A percentile compares a stretch with the other conserved stretches of the same genome.
phyloP scores from a whole-genome alignment of 2,797 vertebrate genomes.

The Pterois miles region DNA sequence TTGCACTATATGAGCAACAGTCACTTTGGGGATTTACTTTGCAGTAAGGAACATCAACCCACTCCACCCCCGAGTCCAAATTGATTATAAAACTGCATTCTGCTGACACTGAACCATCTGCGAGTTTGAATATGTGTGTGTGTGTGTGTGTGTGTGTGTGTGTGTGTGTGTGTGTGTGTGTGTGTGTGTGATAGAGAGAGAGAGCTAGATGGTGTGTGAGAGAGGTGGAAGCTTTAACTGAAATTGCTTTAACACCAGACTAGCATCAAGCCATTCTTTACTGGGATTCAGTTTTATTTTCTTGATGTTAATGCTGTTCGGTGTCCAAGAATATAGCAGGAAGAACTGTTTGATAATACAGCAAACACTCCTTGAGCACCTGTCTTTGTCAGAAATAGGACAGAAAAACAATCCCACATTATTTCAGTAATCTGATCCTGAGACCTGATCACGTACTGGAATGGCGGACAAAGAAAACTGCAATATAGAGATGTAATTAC shows the following conservation, averaged over 20 bases:
- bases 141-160: slow-evolving; percentile 4
- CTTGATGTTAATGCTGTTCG: slow-evolving; percentile 6
- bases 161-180: slow-evolving; percentile 19
- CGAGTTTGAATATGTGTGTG: slow-evolving; percentile 35
- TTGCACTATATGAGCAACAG: slow-evolving; percentile 74
- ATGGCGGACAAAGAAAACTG: not conserved
- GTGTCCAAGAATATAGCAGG: not conserved
- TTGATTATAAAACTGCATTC: slow-evolving; percentile 79
- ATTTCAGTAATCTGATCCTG: not conserved
- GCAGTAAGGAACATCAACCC: slow-evolving; percentile 72
- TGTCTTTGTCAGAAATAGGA: not conserved
- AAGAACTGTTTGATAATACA: not conserved
- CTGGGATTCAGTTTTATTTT: slow-evolving; percentile 7
- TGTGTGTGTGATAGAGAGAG: not conserved
- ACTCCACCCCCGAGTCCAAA: slow-evolving; percentile 74
- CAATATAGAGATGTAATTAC: not conserved
- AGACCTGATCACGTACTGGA: not conserved
- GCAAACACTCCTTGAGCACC: not conserved
- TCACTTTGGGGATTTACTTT: slow-evolving; percentile 81
- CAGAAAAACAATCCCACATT: not conserved
- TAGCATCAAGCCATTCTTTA: not conserved
- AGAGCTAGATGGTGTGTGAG: not conserved
- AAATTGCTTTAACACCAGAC: slow-evolving; percentile 35
- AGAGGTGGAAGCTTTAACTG: slow-evolving; percentile 28
- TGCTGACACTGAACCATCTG: slow-evolving; percentile 71